Conservation (phyloP, 1,140 invertebrate genomes). For the Stenopsyche tienmushanensis region DNA sequence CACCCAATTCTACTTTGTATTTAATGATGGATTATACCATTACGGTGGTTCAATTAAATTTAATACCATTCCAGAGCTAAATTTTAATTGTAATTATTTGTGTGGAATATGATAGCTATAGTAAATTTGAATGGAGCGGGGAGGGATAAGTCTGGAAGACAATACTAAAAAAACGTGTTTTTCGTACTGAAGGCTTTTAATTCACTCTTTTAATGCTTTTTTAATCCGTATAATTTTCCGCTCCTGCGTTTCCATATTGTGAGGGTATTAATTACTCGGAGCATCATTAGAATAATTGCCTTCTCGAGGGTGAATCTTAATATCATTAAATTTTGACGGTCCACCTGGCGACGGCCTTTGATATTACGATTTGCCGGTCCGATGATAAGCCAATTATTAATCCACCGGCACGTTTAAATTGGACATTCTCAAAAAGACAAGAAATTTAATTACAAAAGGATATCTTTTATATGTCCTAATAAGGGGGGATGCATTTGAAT, state of each 20-base stretch:
- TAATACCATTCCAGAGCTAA: too few relatives aligned
- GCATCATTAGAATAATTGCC: conserved; percentile 9
- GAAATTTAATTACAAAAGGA: conserved; percentile 14
- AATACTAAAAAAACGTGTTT: neutral
- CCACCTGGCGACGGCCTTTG: conserved; percentile 19
- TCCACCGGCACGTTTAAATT: conserved; percentile 15
- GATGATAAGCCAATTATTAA: conserved; percentile 28
- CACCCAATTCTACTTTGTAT: too few relatives aligned
- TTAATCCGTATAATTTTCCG: conserved; percentile 2
- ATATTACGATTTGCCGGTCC: conserved; percentile 19
- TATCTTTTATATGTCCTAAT: conserved; percentile 7
- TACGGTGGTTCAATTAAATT: too few relatives aligned
- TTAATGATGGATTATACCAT: too few relatives aligned
- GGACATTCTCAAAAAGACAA: conserved; percentile 16
- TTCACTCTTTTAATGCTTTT: neutral
- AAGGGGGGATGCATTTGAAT: too few relatives aligned
- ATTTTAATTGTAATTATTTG: too few relatives aligned
- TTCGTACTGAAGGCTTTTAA: neutral
- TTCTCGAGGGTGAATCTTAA: conserved; percentile 4
- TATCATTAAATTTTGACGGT: conserved; percentile 7
- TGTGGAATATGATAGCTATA: too few relatives aligned
- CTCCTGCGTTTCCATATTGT: neutral
- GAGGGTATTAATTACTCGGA: conserved; percentile 3
- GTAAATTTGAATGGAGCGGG: too few relatives aligned
- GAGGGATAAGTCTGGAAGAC: too few relatives aligned